Evolutionary conservation across 1,140 invertebrate species (phyloP).

Genomic region (Callitettix versicolor): DNA sequence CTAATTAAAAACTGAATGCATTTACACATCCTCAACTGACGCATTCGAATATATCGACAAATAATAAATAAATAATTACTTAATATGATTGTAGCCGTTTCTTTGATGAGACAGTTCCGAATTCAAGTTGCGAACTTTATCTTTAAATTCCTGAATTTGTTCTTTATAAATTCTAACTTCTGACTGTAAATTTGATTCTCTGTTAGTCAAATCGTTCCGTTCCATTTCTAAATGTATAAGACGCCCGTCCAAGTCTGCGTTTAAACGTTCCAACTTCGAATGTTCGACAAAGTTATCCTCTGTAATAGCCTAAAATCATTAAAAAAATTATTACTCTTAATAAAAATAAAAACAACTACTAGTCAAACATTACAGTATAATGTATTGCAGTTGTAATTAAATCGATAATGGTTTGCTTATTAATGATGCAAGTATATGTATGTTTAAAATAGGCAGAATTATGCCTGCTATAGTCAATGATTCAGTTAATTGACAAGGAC

Average conservation of each 20-base stretch:
- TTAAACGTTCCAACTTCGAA: background rate
- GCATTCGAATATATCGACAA: background rate
- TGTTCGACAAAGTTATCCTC: background rate
- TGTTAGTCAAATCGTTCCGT: background rate
- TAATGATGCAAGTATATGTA: too few relatives aligned
- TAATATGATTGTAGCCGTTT: conserved; percentile 34
- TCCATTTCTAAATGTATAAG: conserved; percentile 1
- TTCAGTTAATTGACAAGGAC: too few relatives aligned
- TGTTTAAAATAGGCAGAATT: too few relatives aligned
- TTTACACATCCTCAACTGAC: too few relatives aligned
- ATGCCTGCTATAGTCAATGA: too few relatives aligned
- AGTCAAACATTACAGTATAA: too few relatives aligned
- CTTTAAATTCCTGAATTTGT: background rate
- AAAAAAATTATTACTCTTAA: too few relatives aligned
- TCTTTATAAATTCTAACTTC: background rate
- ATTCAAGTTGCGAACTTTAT: background rate
- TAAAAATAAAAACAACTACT: too few relatives aligned
- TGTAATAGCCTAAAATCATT: background rate
- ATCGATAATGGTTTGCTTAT: too few relatives aligned
- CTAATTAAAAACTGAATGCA: too few relatives aligned
- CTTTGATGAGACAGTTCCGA: conserved; percentile 4
- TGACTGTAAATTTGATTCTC: background rate
- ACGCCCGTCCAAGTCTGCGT: background rate
- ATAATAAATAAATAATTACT: conserved; percentile 7
- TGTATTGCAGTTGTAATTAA: too few relatives aligned